Base-by-base conservation (phyloP, 2,797 vertebrate species). In the Squalus acanthias region DNA sequence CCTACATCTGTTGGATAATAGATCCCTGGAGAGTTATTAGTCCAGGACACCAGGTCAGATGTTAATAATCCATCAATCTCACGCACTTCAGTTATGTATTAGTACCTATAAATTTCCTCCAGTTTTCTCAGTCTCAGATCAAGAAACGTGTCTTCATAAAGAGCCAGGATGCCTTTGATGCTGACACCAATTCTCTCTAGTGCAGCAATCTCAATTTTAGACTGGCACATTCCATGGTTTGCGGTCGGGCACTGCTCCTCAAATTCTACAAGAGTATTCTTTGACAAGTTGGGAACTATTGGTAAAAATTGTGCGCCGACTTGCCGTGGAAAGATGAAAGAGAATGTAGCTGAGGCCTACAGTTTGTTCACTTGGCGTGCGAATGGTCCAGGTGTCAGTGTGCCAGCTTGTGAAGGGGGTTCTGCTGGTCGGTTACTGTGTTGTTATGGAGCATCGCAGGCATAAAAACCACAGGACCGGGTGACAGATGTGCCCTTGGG, bases 11-110 rank as follows among this genome's bases (percentile, higher is more conserved):
- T 17, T 91, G 15, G 88, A 63, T 91, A 63, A 63, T 91, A n/a
- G 88, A 63, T 63, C 88, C 57, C 29, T 7, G 60, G 57, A 65
- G 12, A 91, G 33, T 91, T n/a, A 63, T 29, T 63, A 91, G 29
- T n/a, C 29, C 88, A 91, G 57, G 26, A 63, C 57, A 91, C 29
- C 29, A n/a, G 29, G 88, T 65, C 88, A 91, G 60, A 65, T 91
- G 57, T 91, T 91, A 91, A 91, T 91, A 91, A 91, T 91, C 13
- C 88, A 65, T 91, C 60, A 91, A 91, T 33, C 57, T n/a, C 15
- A 0, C 33, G 60, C 33, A 91, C 13, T 91, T 91, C 88, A 65
- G 0, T 57, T 88, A 76, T n/a, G 85, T 88, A 53, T 88, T 60
- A 89, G 29, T 29, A 57, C 53, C 57, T 60, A 33, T 60, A 89